Base-by-base conservation (phyloP, 2,888 invertebrate species). In the Thecophora atra region DNA sequence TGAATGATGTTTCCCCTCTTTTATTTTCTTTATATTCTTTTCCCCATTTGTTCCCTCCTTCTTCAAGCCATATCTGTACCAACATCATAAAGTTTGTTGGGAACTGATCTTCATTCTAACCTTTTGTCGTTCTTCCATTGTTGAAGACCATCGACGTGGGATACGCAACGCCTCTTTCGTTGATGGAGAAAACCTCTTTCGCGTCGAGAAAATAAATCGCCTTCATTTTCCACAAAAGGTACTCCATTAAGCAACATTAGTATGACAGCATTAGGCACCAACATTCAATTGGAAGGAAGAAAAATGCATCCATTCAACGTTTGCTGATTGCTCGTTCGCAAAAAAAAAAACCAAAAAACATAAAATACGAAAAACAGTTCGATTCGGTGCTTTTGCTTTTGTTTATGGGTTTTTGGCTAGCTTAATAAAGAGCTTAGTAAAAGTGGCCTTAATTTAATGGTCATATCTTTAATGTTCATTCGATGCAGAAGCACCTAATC, bases 301-400 rank as follows among this genome's bases (percentile, higher is more conserved):
- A 65, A 44, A 65, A 65, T 65, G 64, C 42, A 47, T 65, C 64
- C 64, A 65, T 65, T 65, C 64, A 65, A 65, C 44, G 24, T 47
- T 65, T 47, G 47, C 11, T 65, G 47, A 51, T 65, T 47, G 17
- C 64, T 65, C 44, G 44, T 51, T 65, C 64, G 26, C 64, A 65
- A 47, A 65, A 65, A 65, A 47, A 65, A 65, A 63, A 44, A 21
- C 63, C 42, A 8, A 63, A 42, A 63, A 13, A 21, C 19, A 44
- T 19, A n/a, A 19, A 11, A 6, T 37, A 8, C 37, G 37, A 37
- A 8, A 37, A 8, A 11, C n/a, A 8, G 51, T 51, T n/a, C 17
- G 51, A 1, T 51, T n/a, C 5, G 15, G 51, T 51, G 5, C 17
- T n/a, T 6, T 13, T 8, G 30, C 17, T 28, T 26, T 30, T 60